Base-by-base conservation (phyloP, 2,888 invertebrate genomes). In the Mayetiola destructor region DNA sequence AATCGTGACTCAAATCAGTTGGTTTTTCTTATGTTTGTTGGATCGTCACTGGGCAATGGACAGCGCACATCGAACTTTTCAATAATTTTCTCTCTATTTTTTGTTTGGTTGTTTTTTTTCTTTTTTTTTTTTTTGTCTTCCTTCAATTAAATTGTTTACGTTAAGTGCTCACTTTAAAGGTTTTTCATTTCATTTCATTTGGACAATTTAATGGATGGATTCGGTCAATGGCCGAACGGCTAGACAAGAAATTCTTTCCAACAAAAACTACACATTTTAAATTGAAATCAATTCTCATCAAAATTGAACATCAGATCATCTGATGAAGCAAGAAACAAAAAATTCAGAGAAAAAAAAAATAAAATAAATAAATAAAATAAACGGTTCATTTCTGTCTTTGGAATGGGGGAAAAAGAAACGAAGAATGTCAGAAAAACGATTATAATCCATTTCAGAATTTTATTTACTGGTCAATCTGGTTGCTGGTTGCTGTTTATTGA, bases 131-230 rank as follows among this genome's bases (percentile, higher is more conserved):
- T n/a, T n/a, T n/a, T n/a, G n/a, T n/a, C n/a, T n/a, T n/a, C n/a
- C n/a, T n/a, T 48, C 48, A 48, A 48, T 48, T 48, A 48, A 48
- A 27, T 48, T 48, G 48, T 48, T 48, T 48, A 16, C n/a, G n/a
- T 6, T 10, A 48, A 48, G 48, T 48, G 48, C 48, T 27, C 27
- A 27, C 48, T 48, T 48, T 48, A n/a, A n/a, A n/a, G n/a, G n/a
- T 48, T 48, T 18, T 48, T 48, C 39, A 20, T 27, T 42, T 21
- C n/a, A 27, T 27, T 48, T 12, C 9, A 27, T n/a, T 27, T 27
- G 10, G 3, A 18, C 10, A 40, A 40, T 21, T 10, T 20, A n/a
- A 21, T 10, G 20, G 23, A 48, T 48, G 48, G 27, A 48, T n/a
- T 14, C 48, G 48, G 48, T 48, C 48, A 48, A 48, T 48, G 48